Percentiles rank a stretch among this genome's conserved stretches.
Evolutionary conservation across 2,888 invertebrate genomes (phyloP).

Genomic region (Rotaria magnacalcarata): DNA sequence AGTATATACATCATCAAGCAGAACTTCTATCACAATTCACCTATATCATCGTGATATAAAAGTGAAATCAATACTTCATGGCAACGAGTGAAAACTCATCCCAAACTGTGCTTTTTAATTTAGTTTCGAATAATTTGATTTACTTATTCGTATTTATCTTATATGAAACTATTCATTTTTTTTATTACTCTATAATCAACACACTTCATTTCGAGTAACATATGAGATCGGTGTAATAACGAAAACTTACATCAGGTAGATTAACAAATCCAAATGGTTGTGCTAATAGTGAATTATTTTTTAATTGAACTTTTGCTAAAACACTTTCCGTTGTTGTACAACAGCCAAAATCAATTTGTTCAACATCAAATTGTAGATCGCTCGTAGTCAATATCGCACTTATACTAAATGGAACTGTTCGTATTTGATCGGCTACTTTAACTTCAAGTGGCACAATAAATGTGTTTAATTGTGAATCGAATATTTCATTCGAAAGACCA

Average conservation of each 20-base stretch:
- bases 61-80: too few species aligned
- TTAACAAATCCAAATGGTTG: slow-evolving; percentile 59
- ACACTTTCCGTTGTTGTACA: slow-evolving; percentile 57
- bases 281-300: slow-evolving; percentile 57
- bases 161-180: too few species aligned
- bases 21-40: too few species aligned
- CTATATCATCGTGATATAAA: too few species aligned
- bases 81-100: too few species aligned
- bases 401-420: slow-evolving; percentile 57
- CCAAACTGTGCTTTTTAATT: too few species aligned
- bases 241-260: slow-evolving; percentile 54
- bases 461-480: slow-evolving; percentile 57
- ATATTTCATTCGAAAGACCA: slow-evolving; percentile 52
- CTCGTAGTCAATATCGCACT: slow-evolving; percentile 58
- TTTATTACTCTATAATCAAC: too few species aligned
- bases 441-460: slow-evolving; percentile 59
- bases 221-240: too few species aligned
- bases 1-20: too few species aligned
- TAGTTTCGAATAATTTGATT: too few species aligned
- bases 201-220: too few species aligned
- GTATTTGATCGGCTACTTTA: slow-evolving; percentile 57
- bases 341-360: slow-evolving; percentile 56
- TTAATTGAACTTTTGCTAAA: slow-evolving; percentile 53
- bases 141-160: too few species aligned
- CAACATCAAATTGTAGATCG: slow-evolving; percentile 54